Evolutionary conservation across 2,113 vertebrate species (phyloP).

Genomic region (Myotis yumanensis): DNA sequence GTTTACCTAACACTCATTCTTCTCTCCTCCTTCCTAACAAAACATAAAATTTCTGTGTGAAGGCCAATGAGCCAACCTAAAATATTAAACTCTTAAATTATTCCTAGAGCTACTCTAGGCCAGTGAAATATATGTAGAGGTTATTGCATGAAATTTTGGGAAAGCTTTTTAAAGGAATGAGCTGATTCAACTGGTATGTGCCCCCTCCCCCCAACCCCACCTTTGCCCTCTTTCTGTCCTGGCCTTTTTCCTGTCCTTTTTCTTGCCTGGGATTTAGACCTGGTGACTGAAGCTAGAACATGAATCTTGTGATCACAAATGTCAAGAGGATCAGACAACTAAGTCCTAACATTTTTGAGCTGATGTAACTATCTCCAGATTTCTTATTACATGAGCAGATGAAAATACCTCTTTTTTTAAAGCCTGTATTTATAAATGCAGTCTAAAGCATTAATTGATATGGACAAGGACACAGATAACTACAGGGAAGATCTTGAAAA

Average conservation of each 20-base stretch:
- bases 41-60: background rate
- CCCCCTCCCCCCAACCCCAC: no score
- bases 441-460: background rate
- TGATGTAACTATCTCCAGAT: background rate
- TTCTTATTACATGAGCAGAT: background rate
- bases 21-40: background rate
- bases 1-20: background rate
- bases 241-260: background rate
- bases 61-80: background rate
- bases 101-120: background rate
- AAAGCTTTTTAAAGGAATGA: background rate
- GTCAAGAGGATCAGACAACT: background rate
- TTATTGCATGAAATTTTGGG: background rate
- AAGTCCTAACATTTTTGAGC: slow-evolving; percentile 6
- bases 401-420: background rate
- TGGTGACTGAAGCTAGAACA: background rate
- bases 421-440: background rate
- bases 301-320: background rate
- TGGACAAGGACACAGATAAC: background rate
- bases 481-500: background rate
- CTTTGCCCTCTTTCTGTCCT: background rate
- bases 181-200: background rate
- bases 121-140: background rate
- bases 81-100: background rate
- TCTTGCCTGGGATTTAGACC: background rate